Conservation (phyloP, 2,113 vertebrate genomes). For the Hippopotamus amphibius region DNA sequence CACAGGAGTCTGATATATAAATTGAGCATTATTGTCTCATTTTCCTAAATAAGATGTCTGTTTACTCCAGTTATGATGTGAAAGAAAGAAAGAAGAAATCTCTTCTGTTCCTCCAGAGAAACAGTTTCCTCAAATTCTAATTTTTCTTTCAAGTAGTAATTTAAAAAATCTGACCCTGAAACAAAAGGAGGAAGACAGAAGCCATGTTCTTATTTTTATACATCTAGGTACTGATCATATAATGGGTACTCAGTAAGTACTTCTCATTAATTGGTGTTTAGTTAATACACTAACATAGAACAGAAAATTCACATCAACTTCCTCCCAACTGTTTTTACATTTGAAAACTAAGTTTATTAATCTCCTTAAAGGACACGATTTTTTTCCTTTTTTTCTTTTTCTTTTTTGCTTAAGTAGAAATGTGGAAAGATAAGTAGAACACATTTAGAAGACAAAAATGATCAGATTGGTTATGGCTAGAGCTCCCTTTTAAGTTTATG, state of each 20-base stretch:
- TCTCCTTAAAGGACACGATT: background rate
- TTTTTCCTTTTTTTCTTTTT: background rate
- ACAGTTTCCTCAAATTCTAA: background rate
- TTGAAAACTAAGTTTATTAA: constrained; percentile 38
- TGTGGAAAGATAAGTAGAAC: background rate
- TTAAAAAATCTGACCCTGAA: constrained; percentile 33
- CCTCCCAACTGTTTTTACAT: background rate
- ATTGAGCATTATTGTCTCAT: background rate
- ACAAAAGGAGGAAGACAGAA: constrained; percentile 9
- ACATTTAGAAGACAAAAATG: constrained; percentile 40
- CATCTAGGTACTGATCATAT: background rate
- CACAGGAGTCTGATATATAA: background rate
- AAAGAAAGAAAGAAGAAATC: background rate
- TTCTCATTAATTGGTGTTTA: background rate
- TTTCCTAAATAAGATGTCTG: background rate
- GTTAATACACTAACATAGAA: background rate
- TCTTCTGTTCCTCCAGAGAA: constrained; percentile 37
- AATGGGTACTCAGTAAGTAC: background rate
- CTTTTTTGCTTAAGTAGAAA: background rate
- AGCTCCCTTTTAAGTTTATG: background rate
- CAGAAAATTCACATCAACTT: background rate
- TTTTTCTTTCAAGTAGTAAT: background rate
- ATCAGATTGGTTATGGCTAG: background rate
- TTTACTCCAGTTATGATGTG: background rate
- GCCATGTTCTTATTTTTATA: background rate